phyloP scores from a whole-genome alignment of 1,140 invertebrate genomes.

The Euglossa dilemma region DNA sequence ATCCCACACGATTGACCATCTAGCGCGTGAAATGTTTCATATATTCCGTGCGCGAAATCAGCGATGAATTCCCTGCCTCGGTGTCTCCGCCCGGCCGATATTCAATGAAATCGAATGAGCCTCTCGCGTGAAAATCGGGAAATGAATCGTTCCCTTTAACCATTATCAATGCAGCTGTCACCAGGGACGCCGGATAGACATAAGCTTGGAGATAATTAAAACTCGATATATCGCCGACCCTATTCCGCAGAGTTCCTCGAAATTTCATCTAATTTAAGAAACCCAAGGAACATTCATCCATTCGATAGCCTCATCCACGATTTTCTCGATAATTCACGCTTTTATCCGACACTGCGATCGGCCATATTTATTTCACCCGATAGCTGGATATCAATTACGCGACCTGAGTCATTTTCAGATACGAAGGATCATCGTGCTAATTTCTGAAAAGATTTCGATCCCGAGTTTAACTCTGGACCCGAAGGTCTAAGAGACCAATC shows the following conservation, averaged over 20 bases:
- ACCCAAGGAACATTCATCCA: no score
- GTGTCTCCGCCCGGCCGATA: background rate
- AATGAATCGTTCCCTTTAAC: constrained; percentile 14
- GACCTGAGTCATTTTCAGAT: no score
- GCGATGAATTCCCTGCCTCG: background rate
- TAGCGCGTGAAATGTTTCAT: background rate
- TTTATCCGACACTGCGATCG: no score
- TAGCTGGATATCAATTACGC: no score
- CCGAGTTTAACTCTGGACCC: no score
- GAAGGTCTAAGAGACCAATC: no score
- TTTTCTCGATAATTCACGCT: no score
- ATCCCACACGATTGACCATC: background rate
- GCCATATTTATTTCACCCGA: no score
- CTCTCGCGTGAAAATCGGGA: background rate
- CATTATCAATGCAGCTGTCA: constrained; percentile 7
- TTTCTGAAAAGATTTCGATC: no score
- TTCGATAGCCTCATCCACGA: no score
- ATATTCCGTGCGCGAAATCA: background rate
- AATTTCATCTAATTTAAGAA: no score
- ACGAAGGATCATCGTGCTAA: no score
- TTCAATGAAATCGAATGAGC: background rate
- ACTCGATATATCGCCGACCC: background rate
- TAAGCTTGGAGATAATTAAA: constrained; percentile 2
- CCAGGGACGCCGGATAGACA: background rate
- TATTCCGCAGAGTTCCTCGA: background rate